Conservation (phyloP, 2,888 invertebrate genomes). For the Invenusta paracnida region DNA sequence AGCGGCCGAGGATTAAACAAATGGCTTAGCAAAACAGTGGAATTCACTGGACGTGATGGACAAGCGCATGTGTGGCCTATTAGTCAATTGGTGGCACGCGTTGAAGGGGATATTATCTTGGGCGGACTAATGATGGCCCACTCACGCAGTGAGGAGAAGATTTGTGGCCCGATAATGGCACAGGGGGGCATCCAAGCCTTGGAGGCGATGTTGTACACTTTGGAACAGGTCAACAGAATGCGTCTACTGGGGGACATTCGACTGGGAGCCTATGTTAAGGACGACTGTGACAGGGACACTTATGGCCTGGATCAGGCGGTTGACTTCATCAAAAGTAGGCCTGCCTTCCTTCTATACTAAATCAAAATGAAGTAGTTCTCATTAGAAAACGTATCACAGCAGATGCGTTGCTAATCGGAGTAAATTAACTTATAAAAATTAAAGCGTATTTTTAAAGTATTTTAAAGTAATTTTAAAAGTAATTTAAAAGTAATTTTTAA, state of each 20-base stretch:
- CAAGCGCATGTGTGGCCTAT: slow-evolving; percentile 51
- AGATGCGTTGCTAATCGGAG: too few species aligned
- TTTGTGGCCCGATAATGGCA: slow-evolving; percentile 87
- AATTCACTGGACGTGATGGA: slow-evolving; percentile 74
- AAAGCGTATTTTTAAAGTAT: too few species aligned
- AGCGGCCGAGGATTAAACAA: too few species aligned
- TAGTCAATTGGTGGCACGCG: slow-evolving; percentile 68
- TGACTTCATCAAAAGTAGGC: slow-evolving; percentile 90
- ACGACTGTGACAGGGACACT: slow-evolving; percentile 91
- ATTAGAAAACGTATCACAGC: too few species aligned
- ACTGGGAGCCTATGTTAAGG: slow-evolving; percentile 80
- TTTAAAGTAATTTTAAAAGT: too few species aligned
- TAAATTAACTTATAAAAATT: too few species aligned
- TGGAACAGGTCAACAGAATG: slow-evolving; percentile 68
- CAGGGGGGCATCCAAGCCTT: slow-evolving; percentile 74
- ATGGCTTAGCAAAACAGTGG: slow-evolving; percentile 43
- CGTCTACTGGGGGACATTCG: slow-evolving; percentile 72
- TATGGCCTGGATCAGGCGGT: slow-evolving; percentile 91
- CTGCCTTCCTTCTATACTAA: too few species aligned
- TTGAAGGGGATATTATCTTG: slow-evolving; percentile 79
- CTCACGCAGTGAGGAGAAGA: slow-evolving; percentile 74
- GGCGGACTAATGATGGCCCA: slow-evolving; percentile 93
- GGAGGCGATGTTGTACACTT: slow-evolving; percentile 83
- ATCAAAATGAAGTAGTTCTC: too few species aligned
- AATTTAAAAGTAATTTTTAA: too few species aligned